phyloP scores from a whole-genome alignment of 2,888 invertebrate genomes.

The Amphiduros pacificus region DNA sequence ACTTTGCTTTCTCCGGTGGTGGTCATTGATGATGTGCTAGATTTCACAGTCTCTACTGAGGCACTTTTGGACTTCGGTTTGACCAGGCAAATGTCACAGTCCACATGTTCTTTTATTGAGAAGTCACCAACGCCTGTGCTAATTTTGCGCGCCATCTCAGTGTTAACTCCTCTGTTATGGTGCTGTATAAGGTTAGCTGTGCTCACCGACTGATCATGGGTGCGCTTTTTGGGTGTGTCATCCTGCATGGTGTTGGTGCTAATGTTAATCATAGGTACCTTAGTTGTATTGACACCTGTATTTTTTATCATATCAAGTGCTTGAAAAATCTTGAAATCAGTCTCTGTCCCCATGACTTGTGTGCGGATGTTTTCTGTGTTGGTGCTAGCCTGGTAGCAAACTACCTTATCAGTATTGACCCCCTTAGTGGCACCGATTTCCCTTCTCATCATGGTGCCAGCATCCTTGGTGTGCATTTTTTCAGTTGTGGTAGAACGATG shows the following conservation, averaged over 20 bases:
- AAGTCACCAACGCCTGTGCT: constrained; percentile 11
- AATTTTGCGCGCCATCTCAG: constrained; percentile 3
- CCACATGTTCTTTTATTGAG: constrained; percentile 7
- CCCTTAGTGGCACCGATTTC: constrained; percentile 28
- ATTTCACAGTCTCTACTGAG: background rate
- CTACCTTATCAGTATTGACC: constrained; percentile 41
- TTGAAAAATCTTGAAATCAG: constrained; percentile 16
- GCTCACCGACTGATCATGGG: too few species aligned
- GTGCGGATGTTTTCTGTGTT: constrained; percentile 38
- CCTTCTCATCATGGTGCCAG: constrained; percentile 40
- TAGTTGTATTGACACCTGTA: constrained; percentile 9
- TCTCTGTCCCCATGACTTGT: constrained; percentile 8
- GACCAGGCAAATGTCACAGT: constrained; percentile 12
- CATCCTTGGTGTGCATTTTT: constrained; percentile 44
- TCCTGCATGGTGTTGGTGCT: constrained; percentile 9
- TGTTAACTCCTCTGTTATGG: constrained; percentile 6
- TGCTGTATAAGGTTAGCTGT: constrained; percentile 5
- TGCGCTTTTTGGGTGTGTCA: background rate
- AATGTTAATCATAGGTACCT: constrained; percentile 2
- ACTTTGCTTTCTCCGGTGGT: background rate
- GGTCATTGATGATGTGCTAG: background rate
- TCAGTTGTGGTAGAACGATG: constrained; percentile 34
- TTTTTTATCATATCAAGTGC: constrained; percentile 2
- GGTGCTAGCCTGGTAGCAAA: constrained; percentile 37
- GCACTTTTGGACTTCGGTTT: background rate